These are phyloP conservation scores for Pogonophryne albipinna DNA, from an alignment of 2,797 vertebrate genomes.

Conservation along the genomic window DNA sequence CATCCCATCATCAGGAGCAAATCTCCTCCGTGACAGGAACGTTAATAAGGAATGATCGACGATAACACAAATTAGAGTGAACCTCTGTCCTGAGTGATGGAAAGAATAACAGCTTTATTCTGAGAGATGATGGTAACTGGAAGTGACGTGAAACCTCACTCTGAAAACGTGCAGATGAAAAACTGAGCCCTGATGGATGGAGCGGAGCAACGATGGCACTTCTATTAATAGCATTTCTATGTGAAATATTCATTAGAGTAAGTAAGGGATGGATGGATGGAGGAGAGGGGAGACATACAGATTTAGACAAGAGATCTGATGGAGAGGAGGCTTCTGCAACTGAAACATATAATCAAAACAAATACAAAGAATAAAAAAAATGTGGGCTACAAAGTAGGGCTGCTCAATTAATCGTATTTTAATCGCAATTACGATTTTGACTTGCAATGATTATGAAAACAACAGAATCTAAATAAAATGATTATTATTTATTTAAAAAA, in stretches of 20 bases:
- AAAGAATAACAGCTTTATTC: not conserved
- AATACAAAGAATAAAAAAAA: too few species aligned
- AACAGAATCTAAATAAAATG: too few species aligned
- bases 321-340: not conserved
- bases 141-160: conserved; percentile 48
- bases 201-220: conserved; percentile 27
- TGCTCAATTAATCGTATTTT: too few species aligned
- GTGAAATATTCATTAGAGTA: conserved; percentile 74
- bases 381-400: too few species aligned
- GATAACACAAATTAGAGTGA: conserved; percentile 18
- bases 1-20: not conserved
- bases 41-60: conserved; percentile 2
- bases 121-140: conserved; percentile 24
- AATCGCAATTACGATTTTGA: too few species aligned
- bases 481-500: too few species aligned
- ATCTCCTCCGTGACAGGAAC: conserved; percentile 5
- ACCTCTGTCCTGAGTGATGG: not conserved
- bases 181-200: conserved; percentile 47
- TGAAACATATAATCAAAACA: too few species aligned
- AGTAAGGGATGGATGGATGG: conserved; percentile 45
- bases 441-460: too few species aligned
- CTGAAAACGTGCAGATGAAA: conserved; percentile 44
- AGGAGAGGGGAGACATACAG: not conserved
- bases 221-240: conserved; percentile 66
- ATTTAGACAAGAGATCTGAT: conserved; percentile 3